These are phyloP conservation scores for Zonitis immaculata DNA, from an alignment of 2,888 invertebrate genomes.

Conservation along the genomic window DNA sequence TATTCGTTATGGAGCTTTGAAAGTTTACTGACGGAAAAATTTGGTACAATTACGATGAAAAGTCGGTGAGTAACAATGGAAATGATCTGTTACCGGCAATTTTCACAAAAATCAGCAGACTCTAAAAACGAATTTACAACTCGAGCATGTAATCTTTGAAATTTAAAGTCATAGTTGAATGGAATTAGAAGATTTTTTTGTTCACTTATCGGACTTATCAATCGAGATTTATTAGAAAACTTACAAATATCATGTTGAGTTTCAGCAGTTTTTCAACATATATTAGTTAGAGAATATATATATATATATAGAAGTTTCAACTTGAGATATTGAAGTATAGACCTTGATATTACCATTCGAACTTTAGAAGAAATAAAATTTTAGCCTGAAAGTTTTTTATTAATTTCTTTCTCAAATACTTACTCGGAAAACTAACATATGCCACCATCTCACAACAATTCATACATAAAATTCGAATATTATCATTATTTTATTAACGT, in stretches of 20 bases:
- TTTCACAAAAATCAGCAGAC: too few relatives aligned
- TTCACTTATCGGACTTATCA: not conserved
- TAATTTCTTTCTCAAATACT: not conserved
- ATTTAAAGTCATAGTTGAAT: not conserved
- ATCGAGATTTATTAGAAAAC: constrained; percentile 2
- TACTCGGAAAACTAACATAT: not conserved
- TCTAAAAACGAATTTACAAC: constrained; percentile 1
- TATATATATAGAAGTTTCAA: not conserved
- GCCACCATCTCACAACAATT: not conserved
- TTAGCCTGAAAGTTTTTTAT: not conserved
- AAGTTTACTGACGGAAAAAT: too few relatives aligned
- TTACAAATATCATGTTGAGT: not conserved
- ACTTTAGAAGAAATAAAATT: not conserved
- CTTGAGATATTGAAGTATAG: not conserved
- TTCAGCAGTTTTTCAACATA: not conserved
- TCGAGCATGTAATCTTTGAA: not conserved
- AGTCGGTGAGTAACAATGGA: too few relatives aligned
- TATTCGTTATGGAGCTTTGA: too few relatives aligned
- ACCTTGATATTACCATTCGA: not conserved
- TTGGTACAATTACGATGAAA: too few relatives aligned
- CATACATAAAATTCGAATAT: not conserved
- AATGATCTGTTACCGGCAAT: too few relatives aligned
- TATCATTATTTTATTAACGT: too few relatives aligned
- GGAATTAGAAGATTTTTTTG: not conserved
- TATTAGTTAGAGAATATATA: not conserved